phyloP scores from a whole-genome alignment of 2,113 vertebrate species.

The Haliaeetus leucogaster region DNA sequence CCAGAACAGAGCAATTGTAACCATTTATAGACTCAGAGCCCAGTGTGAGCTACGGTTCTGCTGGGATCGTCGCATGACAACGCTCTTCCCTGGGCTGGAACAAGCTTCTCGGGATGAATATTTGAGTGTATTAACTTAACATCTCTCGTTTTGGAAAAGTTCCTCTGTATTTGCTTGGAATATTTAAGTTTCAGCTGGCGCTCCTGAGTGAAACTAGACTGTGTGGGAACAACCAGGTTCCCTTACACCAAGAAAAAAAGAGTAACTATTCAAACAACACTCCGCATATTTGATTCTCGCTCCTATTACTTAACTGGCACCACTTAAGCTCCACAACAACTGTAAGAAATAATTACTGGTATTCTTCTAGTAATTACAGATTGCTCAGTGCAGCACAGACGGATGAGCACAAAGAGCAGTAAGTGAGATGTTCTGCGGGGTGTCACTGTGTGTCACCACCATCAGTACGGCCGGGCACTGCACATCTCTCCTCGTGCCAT shows the following conservation, averaged over 20 bases:
- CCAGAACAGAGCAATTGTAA: background rate
- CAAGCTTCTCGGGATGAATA: background rate
- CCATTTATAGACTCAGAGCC: background rate
- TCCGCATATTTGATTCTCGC: background rate
- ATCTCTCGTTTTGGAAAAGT: background rate
- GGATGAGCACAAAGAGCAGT: background rate
- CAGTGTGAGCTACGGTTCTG: background rate
- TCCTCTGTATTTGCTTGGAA: background rate
- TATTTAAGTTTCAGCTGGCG: background rate
- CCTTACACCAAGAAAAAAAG: background rate
- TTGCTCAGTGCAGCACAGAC: background rate
- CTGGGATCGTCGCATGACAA: background rate
- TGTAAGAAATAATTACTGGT: background rate
- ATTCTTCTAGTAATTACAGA: background rate
- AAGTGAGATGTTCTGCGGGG: background rate
- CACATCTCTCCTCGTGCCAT: background rate
- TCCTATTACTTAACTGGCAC: background rate
- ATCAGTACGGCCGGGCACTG: fast-evolving
- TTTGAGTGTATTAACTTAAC: background rate
- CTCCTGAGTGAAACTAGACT: background rate
- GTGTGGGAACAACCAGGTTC: background rate
- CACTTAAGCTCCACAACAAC: background rate
- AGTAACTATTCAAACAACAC: background rate
- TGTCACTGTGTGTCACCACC: background rate
- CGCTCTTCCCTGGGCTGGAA: background rate